Conservation (phyloP, 2,797 vertebrate species). For the Nyctibius grandis region DNA sequence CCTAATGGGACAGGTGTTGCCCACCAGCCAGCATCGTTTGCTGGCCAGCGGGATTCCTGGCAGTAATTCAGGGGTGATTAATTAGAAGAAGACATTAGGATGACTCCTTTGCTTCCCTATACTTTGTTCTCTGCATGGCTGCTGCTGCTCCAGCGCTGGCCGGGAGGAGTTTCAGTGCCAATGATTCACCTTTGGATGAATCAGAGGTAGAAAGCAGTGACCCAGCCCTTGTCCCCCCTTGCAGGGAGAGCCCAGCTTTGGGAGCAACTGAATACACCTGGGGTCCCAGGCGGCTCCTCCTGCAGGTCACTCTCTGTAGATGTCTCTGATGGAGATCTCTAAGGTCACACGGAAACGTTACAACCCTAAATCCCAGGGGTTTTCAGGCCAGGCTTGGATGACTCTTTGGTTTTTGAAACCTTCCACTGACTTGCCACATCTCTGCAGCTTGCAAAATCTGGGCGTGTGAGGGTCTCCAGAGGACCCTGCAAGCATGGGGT, state of each 20-base stretch:
- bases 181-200: neutral
- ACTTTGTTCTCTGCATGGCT: neutral
- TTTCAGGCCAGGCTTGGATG: neutral
- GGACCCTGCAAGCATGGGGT: fast-evolving
- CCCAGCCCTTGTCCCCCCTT: neutral
- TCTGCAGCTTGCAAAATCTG: neutral
- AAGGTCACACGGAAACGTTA: neutral
- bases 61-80: neutral
- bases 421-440: neutral
- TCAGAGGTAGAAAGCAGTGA: neutral
- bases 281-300: neutral
- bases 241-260: neutral
- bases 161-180: neutral
- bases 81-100: neutral
- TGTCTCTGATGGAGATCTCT: neutral
- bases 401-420: neutral
- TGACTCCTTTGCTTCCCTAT: neutral
- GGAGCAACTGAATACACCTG: neutral
- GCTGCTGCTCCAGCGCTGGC: neutral
- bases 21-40: fast-evolving
- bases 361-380: neutral
- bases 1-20: neutral
- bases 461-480: neutral
- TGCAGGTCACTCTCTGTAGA: neutral
- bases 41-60: neutral